Conservation (phyloP, 64 coral and sea anemone genomes). For the Stichodactyla mertensii region DNA sequence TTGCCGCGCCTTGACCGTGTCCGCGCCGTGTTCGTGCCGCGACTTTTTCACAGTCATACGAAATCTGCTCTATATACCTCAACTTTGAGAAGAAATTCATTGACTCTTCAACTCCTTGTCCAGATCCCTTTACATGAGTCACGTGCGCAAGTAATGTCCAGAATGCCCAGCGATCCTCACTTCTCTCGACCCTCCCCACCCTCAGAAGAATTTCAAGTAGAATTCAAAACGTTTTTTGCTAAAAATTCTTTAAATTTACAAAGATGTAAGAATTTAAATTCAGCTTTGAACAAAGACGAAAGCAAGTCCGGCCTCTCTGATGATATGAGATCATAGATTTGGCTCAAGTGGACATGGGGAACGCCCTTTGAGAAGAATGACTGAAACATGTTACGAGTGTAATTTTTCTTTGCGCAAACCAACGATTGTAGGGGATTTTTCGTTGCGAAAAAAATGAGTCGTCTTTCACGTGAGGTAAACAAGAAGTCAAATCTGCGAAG, state of each 20-base stretch:
- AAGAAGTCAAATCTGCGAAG: constrained; percentile 22
- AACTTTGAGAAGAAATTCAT: not conserved
- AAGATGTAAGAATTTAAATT: not conserved
- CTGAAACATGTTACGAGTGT: too few species aligned
- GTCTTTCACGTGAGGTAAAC: not conserved
- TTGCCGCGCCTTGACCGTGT: too few species aligned
- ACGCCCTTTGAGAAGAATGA: not conserved
- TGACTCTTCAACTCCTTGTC: not conserved
- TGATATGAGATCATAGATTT: not conserved
- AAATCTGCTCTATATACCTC: too few species aligned
- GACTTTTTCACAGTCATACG: too few species aligned
- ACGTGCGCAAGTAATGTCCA: not conserved
- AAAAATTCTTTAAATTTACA: not conserved
- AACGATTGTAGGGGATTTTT: too few species aligned
- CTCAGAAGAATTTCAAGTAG: not conserved
- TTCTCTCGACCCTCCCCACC: not conserved
- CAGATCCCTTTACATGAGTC: not conserved
- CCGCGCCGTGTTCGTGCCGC: too few species aligned
- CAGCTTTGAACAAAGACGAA: not conserved
- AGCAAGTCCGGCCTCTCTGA: not conserved
- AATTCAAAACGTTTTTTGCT: not conserved
- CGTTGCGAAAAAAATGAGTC: not conserved
- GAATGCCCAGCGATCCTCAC: not conserved
- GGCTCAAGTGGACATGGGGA: not conserved
- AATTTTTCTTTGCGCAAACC: too few species aligned